Conservation (phyloP, 2,888 invertebrate genomes). For the Brachylomia viminalis region DNA sequence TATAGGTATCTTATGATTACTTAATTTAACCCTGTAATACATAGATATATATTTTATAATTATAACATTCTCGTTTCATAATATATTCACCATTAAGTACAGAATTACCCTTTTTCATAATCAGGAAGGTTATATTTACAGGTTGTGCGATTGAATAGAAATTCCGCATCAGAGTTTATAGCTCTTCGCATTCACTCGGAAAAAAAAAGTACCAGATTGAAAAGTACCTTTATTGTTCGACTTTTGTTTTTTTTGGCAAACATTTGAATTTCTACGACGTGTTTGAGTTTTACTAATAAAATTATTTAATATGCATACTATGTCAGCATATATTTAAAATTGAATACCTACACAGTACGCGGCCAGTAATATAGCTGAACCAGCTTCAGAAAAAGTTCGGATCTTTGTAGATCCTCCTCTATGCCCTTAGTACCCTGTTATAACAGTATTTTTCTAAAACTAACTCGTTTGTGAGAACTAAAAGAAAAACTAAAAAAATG, state of each 20-base stretch:
- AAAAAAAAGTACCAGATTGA: background rate
- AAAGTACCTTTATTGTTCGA: background rate
- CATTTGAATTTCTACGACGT: background rate
- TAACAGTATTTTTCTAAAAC: background rate
- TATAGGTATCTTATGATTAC: slow-evolving; percentile 11
- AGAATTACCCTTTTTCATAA: slow-evolving; percentile 26
- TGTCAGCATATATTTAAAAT: background rate
- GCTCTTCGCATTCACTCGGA: slow-evolving; percentile 15
- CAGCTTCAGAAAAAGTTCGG: background rate
- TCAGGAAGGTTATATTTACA: slow-evolving; percentile 18
- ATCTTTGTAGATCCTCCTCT: background rate
- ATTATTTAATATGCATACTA: background rate
- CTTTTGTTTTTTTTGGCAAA: background rate
- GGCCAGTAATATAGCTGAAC: background rate
- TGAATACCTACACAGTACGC: background rate
- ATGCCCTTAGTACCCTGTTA: background rate
- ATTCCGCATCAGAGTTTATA: slow-evolving; percentile 5
- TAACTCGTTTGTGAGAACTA: too few species aligned
- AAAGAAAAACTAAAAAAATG: too few species aligned
- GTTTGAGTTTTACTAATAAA: background rate
- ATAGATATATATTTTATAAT: background rate
- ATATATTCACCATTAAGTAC: slow-evolving; percentile 22
- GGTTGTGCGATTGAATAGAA: slow-evolving; percentile 16
- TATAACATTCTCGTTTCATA: background rate
- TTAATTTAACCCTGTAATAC: slow-evolving; percentile 18